Evolutionary conservation across 2,888 invertebrate species (phyloP).

Genomic region (Gryllus longicercus): DNA sequence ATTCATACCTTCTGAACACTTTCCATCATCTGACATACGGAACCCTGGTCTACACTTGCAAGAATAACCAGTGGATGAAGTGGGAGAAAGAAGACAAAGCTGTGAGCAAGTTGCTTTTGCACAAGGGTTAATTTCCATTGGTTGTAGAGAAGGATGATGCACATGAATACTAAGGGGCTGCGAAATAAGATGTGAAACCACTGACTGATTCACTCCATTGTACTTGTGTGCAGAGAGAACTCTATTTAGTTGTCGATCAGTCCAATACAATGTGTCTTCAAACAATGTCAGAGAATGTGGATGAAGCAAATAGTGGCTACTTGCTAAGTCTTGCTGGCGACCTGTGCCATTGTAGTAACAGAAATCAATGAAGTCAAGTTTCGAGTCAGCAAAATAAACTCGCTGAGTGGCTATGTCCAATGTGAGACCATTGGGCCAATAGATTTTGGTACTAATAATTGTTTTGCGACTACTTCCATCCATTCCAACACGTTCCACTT

Average conservation of each 20-base stretch:
- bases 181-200: constrained; percentile 89
- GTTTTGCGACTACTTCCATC: constrained; percentile 83
- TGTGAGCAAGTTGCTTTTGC: constrained; percentile 74
- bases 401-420: constrained; percentile 88
- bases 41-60: constrained; percentile 93
- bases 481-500: constrained; percentile 94
- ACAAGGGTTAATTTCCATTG: constrained; percentile 72
- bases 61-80: constrained; percentile 63
- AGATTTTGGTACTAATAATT: constrained; percentile 90
- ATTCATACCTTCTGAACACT: constrained; percentile 60
- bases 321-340: constrained; percentile 80
- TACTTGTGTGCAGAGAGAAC: constrained; percentile 90
- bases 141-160: constrained; percentile 92
- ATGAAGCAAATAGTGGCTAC: constrained; percentile 90
- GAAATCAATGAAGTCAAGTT: constrained; percentile 95
- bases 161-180: constrained; percentile 94
- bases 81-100: constrained; percentile 85
- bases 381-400: constrained; percentile 96
- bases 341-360: constrained; percentile 94
- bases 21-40: constrained; percentile 59
- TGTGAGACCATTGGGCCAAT: constrained; percentile 98
- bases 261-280: constrained; percentile 96
- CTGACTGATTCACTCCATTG: constrained; percentile 85
- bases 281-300: constrained; percentile 93
- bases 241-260: constrained; percentile 87